A percentile compares a stretch with the other conserved stretches of the same genome.
These are phyloP conservation scores for Drosophila ironensis DNA, from an alignment of 1,140 invertebrate species.

Conservation along the genomic window DNA sequence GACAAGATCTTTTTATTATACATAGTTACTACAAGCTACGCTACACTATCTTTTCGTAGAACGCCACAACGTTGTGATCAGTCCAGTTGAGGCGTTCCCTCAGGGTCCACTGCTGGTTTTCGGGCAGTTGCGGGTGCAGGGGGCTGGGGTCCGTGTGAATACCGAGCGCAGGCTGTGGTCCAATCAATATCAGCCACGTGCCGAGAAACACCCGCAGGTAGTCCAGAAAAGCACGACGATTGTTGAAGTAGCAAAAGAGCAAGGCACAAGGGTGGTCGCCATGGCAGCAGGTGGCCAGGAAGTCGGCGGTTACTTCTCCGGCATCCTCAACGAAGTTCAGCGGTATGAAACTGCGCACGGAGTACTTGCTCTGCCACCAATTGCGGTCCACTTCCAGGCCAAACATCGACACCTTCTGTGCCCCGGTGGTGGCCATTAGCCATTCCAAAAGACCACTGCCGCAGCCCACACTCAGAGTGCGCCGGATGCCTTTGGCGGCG, in stretches of 20 bases:
- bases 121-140: slow-evolving; percentile 83
- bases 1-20: slow-evolving; percentile 34
- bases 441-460: slow-evolving; percentile 75
- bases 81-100: slow-evolving; percentile 79
- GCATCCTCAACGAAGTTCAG: slow-evolving; percentile 80
- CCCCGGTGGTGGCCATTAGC: slow-evolving; percentile 40
- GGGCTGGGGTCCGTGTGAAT: slow-evolving; percentile 87
- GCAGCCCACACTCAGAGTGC: slow-evolving; percentile 67
- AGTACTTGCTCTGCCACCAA: slow-evolving; percentile 86
- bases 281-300: slow-evolving; percentile 58
- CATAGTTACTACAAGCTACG: slow-evolving; percentile 25
- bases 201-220: slow-evolving; percentile 86
- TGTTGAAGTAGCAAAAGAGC: slow-evolving; percentile 90
- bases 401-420: slow-evolving; percentile 77
- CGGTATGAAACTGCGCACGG: slow-evolving; percentile 83
- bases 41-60: slow-evolving; percentile 79
- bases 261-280: slow-evolving; percentile 83
- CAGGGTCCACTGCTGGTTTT: slow-evolving; percentile 55
- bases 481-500: slow-evolving; percentile 13
- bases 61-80: slow-evolving; percentile 83
- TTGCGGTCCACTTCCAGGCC: slow-evolving; percentile 85
- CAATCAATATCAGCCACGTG: slow-evolving; percentile 86
- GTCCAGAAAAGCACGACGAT: slow-evolving; percentile 85
- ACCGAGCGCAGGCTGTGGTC: slow-evolving; percentile 85
- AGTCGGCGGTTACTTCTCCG: slow-evolving; percentile 46